phyloP scores from a whole-genome alignment of 2,888 invertebrate genomes.

The Meganola albula region DNA sequence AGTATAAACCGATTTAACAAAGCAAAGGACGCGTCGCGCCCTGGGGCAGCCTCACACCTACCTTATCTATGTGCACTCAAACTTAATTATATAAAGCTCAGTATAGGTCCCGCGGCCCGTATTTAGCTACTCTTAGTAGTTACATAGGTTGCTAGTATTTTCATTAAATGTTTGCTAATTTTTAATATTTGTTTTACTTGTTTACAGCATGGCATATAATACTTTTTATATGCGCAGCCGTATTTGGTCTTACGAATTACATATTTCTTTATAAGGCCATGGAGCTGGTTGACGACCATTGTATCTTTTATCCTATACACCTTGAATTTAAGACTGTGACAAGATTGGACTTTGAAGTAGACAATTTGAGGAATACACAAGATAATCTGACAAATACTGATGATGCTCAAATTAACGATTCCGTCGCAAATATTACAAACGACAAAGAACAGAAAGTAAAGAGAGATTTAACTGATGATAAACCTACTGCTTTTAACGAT shows the following conservation, averaged over 20 bases:
- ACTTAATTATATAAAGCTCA: no score
- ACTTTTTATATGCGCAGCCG: conserved; percentile 48
- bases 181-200: conserved; percentile 5
- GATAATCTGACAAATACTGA: conserved; percentile 22
- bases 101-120: no score
- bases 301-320: conserved; percentile 50
- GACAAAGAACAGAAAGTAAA: conserved; percentile 27
- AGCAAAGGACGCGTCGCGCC: no score
- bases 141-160: no score
- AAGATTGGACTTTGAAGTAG: conserved; percentile 23
- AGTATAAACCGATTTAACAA: no score
- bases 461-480: conserved; percentile 29
- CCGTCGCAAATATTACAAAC: conserved; percentile 17
- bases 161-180: background rate
- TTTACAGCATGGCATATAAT: conserved; percentile 63
- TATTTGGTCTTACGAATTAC: conserved; percentile 59
- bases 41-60: no score
- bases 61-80: no score
- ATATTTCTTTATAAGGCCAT: conserved; percentile 57
- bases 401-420: conserved; percentile 31
- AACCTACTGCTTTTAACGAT: conserved; percentile 20
- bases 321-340: conserved; percentile 48
- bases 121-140: no score
- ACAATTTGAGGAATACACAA: conserved; percentile 15
- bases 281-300: conserved; percentile 51